Evolutionary conservation across 37 sponge, comb jelly and placozoan species (phyloP).

Genomic region (Halisarca cf. caerulea): DNA sequence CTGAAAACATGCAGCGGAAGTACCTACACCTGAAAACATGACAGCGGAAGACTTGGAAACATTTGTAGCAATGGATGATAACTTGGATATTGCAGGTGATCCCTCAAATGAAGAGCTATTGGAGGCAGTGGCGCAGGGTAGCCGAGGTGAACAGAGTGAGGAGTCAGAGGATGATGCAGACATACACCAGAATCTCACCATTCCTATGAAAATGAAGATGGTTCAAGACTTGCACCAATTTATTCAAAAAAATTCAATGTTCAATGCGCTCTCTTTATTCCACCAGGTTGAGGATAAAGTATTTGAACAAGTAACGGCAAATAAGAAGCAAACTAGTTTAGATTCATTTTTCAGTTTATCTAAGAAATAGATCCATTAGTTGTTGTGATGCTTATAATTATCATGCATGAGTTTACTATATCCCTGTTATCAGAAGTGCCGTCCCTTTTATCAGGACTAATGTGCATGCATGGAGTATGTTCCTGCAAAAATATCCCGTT

Average conservation of each 20-base stretch:
- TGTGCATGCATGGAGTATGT: not conserved
- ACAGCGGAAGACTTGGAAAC: conserved; percentile 14
- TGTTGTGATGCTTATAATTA: too few species aligned
- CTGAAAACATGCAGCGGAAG: conserved; percentile 22
- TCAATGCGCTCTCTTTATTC: not conserved
- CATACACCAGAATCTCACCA: not conserved
- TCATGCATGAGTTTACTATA: too few species aligned
- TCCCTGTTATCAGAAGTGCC: not conserved
- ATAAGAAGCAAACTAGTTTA: not conserved
- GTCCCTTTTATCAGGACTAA: not conserved
- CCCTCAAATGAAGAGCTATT: conserved; percentile 12
- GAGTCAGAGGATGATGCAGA: not conserved
- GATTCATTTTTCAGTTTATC: conserved; percentile 10
- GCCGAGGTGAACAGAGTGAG: not conserved
- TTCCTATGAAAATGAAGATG: conserved; percentile 3
- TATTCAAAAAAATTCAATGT: not conserved
- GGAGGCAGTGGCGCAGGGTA: not conserved
- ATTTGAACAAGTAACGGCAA: not conserved
- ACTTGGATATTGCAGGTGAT: conserved; percentile 8
- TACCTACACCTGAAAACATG: conserved; percentile 17
- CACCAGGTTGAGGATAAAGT: conserved; percentile 12
- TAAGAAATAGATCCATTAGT: too few species aligned
- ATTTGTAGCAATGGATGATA: conserved; percentile 11
- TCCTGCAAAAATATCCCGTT: not conserved
- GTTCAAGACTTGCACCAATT: conserved; percentile 2